phyloP scores from a whole-genome alignment of 2,888 invertebrate genomes.

The Torymus aiolomorphi region DNA sequence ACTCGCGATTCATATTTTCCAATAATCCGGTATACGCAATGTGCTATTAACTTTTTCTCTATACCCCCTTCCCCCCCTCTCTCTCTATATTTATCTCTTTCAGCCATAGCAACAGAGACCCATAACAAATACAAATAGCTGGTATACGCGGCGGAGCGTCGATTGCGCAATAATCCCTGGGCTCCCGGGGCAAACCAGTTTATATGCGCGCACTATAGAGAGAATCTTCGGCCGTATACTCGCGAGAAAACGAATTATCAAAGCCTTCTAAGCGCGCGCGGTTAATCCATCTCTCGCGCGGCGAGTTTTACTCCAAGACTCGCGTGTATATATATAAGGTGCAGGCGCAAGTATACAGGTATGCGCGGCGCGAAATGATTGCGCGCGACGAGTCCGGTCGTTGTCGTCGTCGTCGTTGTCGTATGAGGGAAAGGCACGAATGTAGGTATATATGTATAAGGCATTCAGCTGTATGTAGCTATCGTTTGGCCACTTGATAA shows the following conservation, averaged over 20 bases:
- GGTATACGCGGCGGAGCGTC: background rate
- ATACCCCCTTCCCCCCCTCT: too few species aligned
- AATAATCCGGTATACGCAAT: too few species aligned
- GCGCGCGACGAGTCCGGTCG: background rate
- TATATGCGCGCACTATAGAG: background rate
- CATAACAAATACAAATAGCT: conserved; percentile 17
- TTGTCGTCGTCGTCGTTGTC: too few species aligned
- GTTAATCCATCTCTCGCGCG: background rate
- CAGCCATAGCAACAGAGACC: background rate
- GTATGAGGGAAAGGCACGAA: too few species aligned
- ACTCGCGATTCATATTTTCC: too few species aligned
- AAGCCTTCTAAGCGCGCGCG: background rate
- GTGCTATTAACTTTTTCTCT: too few species aligned
- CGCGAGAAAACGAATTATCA: conserved; percentile 3
- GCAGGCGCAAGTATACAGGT: too few species aligned
- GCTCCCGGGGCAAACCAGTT: background rate
- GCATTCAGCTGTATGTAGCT: too few species aligned
- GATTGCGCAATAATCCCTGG: conserved; percentile 9
- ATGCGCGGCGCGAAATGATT: too few species aligned
- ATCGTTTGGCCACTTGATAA: conserved; percentile 7
- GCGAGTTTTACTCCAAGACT: conserved; percentile 7
- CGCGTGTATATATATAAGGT: background rate
- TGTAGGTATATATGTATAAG: too few species aligned
- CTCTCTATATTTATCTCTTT: too few species aligned
- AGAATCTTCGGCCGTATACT: background rate